Evolutionary conservation across 2,888 invertebrate species (phyloP).

Genomic region (Tetranychus truncatus): DNA sequence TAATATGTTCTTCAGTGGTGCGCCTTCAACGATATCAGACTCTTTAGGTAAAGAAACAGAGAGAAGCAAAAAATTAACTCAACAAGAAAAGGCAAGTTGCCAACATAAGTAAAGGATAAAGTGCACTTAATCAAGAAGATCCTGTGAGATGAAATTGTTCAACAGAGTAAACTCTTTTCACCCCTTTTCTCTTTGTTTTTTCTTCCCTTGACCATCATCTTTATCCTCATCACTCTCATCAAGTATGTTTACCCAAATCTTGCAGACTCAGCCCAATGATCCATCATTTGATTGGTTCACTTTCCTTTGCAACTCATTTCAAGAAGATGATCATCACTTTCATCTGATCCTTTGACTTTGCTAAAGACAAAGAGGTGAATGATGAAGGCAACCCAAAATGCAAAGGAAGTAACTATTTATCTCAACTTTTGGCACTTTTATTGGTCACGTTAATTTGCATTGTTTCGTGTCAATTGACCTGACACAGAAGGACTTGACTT

Average conservation of each 20-base stretch:
- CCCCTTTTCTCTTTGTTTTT: neutral
- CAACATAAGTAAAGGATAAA: neutral
- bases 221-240: neutral
- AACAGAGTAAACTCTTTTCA: neutral
- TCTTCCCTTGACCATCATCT: neutral
- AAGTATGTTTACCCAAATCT: neutral
- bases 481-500: neutral
- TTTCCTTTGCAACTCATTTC: neutral
- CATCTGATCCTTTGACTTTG: neutral
- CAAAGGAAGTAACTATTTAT: too few species aligned
- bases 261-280: neutral
- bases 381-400: too few species aligned
- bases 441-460: neutral
- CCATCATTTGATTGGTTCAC: neutral
- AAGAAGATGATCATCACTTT: neutral
- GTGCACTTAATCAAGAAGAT: constrained; percentile 1
- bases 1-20: neutral
- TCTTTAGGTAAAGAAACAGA: neutral
- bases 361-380: too few species aligned
- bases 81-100: neutral
- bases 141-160: neutral
- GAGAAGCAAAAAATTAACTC: neutral
- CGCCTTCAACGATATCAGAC: too few species aligned
- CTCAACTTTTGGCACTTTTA: neutral
- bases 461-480: constrained; percentile 1